Evolutionary conservation across 64 coral and sea anemone species (phyloP), one percentile per base, ranked within the genome.

Genomic region (Stichodactyla mertensii): DNA sequence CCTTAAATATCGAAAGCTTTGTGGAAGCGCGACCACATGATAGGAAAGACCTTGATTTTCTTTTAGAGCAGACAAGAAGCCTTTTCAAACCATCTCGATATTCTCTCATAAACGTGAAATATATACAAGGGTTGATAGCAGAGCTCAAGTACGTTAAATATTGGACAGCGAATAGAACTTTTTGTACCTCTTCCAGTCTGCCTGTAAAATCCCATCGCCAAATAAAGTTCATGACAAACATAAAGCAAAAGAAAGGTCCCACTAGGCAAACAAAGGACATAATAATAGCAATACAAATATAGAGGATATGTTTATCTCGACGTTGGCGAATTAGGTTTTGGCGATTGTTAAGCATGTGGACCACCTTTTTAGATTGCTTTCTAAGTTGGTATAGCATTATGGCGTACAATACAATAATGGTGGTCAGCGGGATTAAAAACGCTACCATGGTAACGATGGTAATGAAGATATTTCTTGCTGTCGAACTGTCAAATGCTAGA

Each of bases 121-220:
- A 81, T 54, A 52, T 53, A 14, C 78, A 81, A 81, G 78, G 78
- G 19, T 81, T 81, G 14, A 81, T 81, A 53, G 78, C 78, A 81
- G 78, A 6, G 53, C 54, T 81, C 8, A 81, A 20, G 54, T 81
- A 54, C 6, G n/a, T 51, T 20, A 81, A 28, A 53, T 18, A 81
- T 19, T 52, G 36, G 19, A 81, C 78, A 54, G 19, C 53, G n/a
- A 81, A 81, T 2, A 81, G 54, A 53, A 81, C 54, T 28, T n/a
- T 74, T 7, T 31, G 6, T n/a, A 74, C 10, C 22, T 74, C 10
- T 74, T 10, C 69, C 1, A 31, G 1, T 74, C 7, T 74, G 10
- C 14, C 78, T 12, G 52, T 19, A 52, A 20, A 53, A 53, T 81
- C 16, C 51, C 53, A 81, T 20, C 51, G 78, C 78, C 78, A 81